Base-by-base conservation (phyloP, 2,113 vertebrate species). In the Lophura nycthemera region DNA sequence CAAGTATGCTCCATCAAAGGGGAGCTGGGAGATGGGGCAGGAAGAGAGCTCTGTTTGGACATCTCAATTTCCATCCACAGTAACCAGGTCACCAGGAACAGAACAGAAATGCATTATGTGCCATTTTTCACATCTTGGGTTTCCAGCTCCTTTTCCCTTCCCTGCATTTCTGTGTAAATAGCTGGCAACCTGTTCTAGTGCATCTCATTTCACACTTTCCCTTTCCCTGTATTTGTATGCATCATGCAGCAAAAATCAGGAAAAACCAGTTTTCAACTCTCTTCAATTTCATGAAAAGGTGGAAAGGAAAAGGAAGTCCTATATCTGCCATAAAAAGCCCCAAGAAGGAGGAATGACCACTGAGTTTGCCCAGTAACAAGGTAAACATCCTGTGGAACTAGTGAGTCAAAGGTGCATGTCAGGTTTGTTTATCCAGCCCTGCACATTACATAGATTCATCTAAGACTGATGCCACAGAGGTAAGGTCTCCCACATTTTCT, bases 201-300 rank as follows among this genome's bases (percentile, higher is more conserved):
- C 34, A 61, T 69, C 74, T 85, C 43, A 61, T 70, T 87, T 83
- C 48, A 86, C 14, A 64, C 74, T 71, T 94, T 86, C 85, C 88
- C 67, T 40, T 86, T 88, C 85, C 90, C 86, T 96, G 45, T 59
- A 83, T 86, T 88, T 80, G 67, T 88, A 91, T 16, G 74, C 85
- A 85, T 76, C 72, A 74, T 4, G 42, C 48, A 89, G 91, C 83
- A 91, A 83, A 54, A 95, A 94, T 80, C 30, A 94, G 72, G 95
- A 86, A 90, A 86, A 91, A 86, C 20, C 36, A 92, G 77, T 77
- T 94, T 77, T 74, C 72, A 92, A 65, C 70, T 73, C 83, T 83
- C 45, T 42, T 86, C 76, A 61, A 84, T 34, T 91, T 83, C 83
- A 75, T 0, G 11, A 94, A 90, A 80, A 89, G 60, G 79, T 74